Base-by-base conservation (phyloP, 2,113 vertebrate genomes). In the Malaclemys terrapin region DNA sequence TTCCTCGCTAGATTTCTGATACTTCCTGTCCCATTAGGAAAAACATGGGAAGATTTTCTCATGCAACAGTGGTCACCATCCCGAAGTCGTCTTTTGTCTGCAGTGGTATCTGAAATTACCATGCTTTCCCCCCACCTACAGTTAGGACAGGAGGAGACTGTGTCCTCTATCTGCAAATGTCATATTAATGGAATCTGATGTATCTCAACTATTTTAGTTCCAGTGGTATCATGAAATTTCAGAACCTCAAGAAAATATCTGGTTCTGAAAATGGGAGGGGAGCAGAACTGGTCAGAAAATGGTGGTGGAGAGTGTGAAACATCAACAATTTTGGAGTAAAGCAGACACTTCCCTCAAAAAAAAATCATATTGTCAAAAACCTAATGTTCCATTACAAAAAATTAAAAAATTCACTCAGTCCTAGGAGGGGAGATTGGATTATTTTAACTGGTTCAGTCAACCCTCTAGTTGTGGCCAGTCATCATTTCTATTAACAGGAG, bases 1-100 rank as follows among this genome's bases (percentile, higher is more conserved):
- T 91, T 89, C 82, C 90, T 95, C 90, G 50, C 91, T 95, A 59
- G 93, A 93, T 65, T 93, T 92, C 38, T 80, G 8, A 1, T 82
- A 54, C 52, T 65, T 93, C 93, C 93, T 89, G 88, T 56, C 93
- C 56, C 93, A 85, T 72, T 81, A 82, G 27, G 3, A 85, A 88
- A 1, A 42, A 84, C 29, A 80, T n/a, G 75, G 52, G 76, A 87
- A 92, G 29, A 17, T 95, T 95, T 94, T 75, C 62, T 38, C 52
- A 53, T 20, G 22, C 45, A 76, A 24, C 45, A 84, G 59, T n/a
- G 65, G 69, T 5, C 62, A 8, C 49, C 90, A 35, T 49, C 93
- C 96, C 52, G 65, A 45, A 86, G 31, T 85, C 69, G n/a, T 31
- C 25, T 59, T 84, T 93, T 83, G n/a, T 89, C 27, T n/a, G 78